phyloP scores from a whole-genome alignment of 2,797 vertebrate genomes.

The Pangasius larnaudii region DNA sequence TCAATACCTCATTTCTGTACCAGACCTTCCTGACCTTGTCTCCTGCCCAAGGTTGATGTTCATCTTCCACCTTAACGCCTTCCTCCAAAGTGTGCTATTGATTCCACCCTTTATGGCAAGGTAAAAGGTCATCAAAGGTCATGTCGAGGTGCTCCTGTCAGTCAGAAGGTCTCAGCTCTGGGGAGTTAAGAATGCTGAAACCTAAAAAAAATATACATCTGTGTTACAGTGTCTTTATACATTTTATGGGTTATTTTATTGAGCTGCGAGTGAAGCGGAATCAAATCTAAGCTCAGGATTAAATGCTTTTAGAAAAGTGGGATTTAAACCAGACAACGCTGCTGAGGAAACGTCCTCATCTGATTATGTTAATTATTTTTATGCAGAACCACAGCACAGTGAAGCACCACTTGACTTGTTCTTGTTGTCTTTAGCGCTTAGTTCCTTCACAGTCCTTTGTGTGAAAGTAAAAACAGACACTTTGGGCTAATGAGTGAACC shows the following conservation, averaged over 20 bases:
- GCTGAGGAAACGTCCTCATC: neutral
- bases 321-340: neutral
- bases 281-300: neutral
- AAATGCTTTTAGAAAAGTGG: neutral
- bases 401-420: neutral
- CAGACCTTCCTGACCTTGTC: conserved; percentile 6
- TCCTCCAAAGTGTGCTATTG: neutral
- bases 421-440: neutral
- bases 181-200: neutral
- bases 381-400: neutral
- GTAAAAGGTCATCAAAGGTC: conserved; percentile 22
- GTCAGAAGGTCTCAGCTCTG: neutral
- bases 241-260: too few relatives aligned
- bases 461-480: neutral
- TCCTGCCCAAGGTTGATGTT: conserved; percentile 2
- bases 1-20: neutral
- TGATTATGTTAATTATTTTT: neutral
- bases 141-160: neutral
- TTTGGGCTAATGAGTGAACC: too few relatives aligned
- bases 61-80: neutral
- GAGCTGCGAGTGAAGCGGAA: neutral
- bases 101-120: neutral
- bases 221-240: neutral
- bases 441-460: neutral
- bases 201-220: neutral